Evolutionary conservation across 2,797 vertebrate species (phyloP).

Genomic region (Parauchenoglanis ngamensis): DNA sequence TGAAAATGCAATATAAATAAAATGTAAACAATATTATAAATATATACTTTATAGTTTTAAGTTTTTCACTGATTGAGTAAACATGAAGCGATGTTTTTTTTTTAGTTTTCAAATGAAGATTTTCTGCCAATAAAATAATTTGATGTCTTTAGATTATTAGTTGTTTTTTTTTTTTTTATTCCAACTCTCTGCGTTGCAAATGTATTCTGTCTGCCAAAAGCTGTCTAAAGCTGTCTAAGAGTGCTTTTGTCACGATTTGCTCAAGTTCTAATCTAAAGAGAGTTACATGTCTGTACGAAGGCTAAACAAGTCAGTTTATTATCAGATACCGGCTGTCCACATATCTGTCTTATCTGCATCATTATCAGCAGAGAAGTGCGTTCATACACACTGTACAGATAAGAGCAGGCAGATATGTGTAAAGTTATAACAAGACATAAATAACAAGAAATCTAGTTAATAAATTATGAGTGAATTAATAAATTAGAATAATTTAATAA

Average conservation of each 20-base stretch:
- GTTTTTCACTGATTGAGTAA: too few species aligned
- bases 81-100: too few species aligned
- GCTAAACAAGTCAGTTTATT: background rate
- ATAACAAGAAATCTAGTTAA: background rate
- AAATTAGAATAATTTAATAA: too few species aligned
- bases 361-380: background rate
- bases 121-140: background rate
- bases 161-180: too few species aligned
- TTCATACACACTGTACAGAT: background rate
- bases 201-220: background rate
- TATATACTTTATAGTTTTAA: too few species aligned
- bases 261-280: background rate
- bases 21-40: background rate
- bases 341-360: background rate
- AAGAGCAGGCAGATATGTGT: background rate
- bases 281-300: background rate
- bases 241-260: background rate
- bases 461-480: background rate
- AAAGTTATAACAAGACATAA: background rate
- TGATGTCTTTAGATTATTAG: background rate
- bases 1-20: background rate
- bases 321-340: background rate
- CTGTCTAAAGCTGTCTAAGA: background rate
- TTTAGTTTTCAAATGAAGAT: too few species aligned
- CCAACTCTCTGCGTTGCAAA: too few species aligned